phyloP scores from a whole-genome alignment of 2,113 vertebrate species.

The Leucopsar rothschildi region DNA sequence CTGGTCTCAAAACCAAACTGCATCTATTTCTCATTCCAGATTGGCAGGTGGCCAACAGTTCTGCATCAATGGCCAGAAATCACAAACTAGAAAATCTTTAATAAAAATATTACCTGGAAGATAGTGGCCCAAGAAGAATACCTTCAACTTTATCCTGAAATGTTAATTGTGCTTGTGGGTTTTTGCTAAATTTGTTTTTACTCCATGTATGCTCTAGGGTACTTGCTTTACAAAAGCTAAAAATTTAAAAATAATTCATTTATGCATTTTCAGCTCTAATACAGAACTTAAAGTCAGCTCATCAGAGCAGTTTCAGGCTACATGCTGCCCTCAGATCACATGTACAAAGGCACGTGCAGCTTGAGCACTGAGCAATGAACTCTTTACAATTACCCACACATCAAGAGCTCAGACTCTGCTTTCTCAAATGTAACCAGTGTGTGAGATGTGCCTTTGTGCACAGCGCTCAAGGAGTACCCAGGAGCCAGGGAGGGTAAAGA shows the following conservation, averaged over 20 bases:
- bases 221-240: neutral
- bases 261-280: neutral
- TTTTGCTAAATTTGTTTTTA: neutral
- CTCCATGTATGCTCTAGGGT: neutral
- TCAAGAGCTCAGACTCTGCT: neutral
- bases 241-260: neutral
- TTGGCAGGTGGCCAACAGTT: neutral
- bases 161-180: neutral
- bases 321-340: neutral
- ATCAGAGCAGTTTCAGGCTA: neutral
- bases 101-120: neutral
- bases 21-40: neutral
- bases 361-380: neutral
- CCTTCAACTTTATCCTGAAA: neutral
- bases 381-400: neutral
- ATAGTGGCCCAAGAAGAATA: neutral
- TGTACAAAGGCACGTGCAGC: neutral
- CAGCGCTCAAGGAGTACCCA: neutral
- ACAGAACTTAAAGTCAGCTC: neutral
- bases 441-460: accelerated
- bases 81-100: neutral
- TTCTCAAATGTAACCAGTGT: neutral
- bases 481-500: neutral
- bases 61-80: neutral
- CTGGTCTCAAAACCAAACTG: neutral